phyloP scores from a whole-genome alignment of 2,113 vertebrate genomes.

The Rhinoptilus africanus region DNA sequence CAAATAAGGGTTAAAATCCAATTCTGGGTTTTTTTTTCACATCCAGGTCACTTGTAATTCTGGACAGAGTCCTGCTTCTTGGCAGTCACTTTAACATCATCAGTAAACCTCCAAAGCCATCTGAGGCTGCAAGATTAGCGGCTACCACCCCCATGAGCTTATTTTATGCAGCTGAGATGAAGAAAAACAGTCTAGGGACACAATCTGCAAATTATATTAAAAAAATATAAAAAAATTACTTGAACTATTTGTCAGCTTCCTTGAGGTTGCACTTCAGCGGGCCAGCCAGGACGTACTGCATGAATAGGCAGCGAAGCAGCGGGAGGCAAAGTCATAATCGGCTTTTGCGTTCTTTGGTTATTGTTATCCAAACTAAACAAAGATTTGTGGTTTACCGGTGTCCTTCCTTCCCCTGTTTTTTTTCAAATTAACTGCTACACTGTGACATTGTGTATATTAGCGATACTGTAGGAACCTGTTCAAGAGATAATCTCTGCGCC shows the following conservation, averaged over 20 bases:
- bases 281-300: not conserved
- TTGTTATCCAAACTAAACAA: conserved; percentile 48
- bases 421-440: not conserved
- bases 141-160: not conserved
- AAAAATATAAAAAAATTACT: not conserved
- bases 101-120: conserved; percentile 10
- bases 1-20: not conserved
- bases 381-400: conserved; percentile 30
- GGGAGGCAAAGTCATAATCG: conserved; percentile 28
- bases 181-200: not conserved
- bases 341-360: conserved; percentile 40
- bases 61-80: not conserved
- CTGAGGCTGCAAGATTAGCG: not conserved
- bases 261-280: not conserved
- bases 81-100: conserved; percentile 1
- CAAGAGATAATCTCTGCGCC: conserved; percentile 23
- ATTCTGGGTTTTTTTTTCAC: not conserved
- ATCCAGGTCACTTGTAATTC: not conserved
- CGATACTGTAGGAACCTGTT: not conserved
- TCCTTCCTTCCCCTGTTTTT: not conserved
- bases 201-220: not conserved
- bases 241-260: not conserved
- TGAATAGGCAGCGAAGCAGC: not conserved
- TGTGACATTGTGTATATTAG: not conserved
- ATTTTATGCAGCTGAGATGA: not conserved